Evolutionary conservation across 2,113 vertebrate species (phyloP), one percentile per base, ranked within the genome.

Genomic region (Xenopus borealis): DNA sequence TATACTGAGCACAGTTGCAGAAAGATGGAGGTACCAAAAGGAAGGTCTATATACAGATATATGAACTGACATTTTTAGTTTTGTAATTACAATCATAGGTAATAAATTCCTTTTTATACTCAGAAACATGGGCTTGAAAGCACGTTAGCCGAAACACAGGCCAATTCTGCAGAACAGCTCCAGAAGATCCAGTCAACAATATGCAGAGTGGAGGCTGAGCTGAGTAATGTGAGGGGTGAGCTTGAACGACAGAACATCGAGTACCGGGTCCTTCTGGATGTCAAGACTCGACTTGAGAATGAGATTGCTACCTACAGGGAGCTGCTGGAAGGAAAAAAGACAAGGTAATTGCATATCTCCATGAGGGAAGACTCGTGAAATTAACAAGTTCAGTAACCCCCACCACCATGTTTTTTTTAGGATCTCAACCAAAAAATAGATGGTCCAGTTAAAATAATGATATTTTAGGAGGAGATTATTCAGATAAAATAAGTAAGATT

Each of bases 281-380:
- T 93, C 59, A 99, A 99, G 90, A 95, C 91, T 71, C 95, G 95
- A 83, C 89, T 99, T 81, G 97, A 99, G 90, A 95, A 93, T 11
- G 97, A 99, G 86, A 99, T 99, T 4, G 88, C 94, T 57, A 95
- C 93, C 2, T 99, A 99, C 88, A 92, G 93, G 77, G 88, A 90
- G 79, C 94, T 99, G 67, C 90, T 99, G 80, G 97, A 98, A 0
- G 95, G 97, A 2, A 92, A 82, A 46, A 85, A 85, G 62, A 88
- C 90, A 0, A 83, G 88, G 96, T 99, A 86, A 40, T 40, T 40
- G 33, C 5, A 40, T 9, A 9, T 40, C 33, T 40, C 8, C 33
- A 40, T 33, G 30, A 33, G 30, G 7, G 7, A 40, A 40, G 33
- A 40, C 33, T 40, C 8, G 7, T 40, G 33, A 40, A 40, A 9